Conservation (phyloP, 2,113 vertebrate genomes). For the Cyanocitta stelleri region DNA sequence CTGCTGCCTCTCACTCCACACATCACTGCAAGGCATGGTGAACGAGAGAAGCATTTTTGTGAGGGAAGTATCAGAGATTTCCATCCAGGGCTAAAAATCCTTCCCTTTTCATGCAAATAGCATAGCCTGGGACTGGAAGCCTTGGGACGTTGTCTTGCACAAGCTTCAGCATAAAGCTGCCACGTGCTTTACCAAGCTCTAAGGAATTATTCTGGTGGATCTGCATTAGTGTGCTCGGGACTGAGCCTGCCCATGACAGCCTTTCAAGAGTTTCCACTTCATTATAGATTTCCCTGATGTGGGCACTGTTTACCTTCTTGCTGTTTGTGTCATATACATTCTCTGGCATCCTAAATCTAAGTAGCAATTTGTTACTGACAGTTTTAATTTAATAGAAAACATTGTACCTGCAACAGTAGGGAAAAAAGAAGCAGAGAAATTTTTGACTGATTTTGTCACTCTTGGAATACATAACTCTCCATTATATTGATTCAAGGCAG, state of each 20-base stretch:
- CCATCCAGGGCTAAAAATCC: background rate
- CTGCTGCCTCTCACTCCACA: background rate
- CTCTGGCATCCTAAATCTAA: background rate
- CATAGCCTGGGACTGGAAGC: background rate
- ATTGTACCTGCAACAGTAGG: background rate
- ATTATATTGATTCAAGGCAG: background rate
- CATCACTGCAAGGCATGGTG: background rate
- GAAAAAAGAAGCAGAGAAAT: background rate
- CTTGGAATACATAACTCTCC: background rate
- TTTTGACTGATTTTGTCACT: background rate
- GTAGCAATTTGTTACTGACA: background rate
- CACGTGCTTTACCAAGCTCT: rapidly evolving
- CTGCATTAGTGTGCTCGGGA: background rate
- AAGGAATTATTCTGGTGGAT: background rate
- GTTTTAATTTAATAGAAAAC: background rate
- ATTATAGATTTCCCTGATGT: background rate
- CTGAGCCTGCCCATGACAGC: background rate
- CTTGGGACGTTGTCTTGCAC: background rate
- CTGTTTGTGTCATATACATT: background rate
- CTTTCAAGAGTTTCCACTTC: background rate
- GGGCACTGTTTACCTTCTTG: background rate
- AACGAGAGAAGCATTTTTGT: background rate
- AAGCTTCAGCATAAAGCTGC: background rate
- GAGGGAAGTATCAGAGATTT: background rate
- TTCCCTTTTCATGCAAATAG: background rate